Percentiles rank a stretch among this genome's conserved stretches.
Conservation (phyloP, 1,140 invertebrate species). For the Apis laboriosa region DNA sequence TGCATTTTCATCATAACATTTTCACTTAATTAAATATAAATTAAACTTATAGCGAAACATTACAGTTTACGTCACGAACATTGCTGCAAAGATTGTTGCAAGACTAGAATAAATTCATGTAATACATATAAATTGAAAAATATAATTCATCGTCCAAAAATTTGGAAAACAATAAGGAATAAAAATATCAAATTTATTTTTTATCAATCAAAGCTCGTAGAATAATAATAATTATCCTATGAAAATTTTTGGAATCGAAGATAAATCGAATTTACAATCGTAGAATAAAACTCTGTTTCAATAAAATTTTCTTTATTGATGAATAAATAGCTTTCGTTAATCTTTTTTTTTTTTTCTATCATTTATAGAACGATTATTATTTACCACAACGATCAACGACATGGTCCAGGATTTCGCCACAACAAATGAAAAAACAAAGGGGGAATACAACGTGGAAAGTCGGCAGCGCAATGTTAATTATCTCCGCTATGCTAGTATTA, state of each 20-base stretch:
- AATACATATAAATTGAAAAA: too few relatives aligned
- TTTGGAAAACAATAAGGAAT: too few relatives aligned
- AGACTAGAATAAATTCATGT: too few relatives aligned
- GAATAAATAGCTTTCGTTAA: neutral
- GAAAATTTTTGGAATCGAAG: too few relatives aligned
- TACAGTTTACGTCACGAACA: too few relatives aligned
- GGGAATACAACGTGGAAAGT: slow-evolving; percentile 78
- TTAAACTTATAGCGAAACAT: neutral
- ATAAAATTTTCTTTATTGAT: neutral
- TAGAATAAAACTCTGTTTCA: neutral
- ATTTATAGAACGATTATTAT: slow-evolving; percentile 78
- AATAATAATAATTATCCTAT: too few relatives aligned
- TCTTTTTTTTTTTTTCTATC: slow-evolving; percentile 10
- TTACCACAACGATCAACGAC: slow-evolving; percentile 73
- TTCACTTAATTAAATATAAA: neutral
- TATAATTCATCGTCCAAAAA: too few relatives aligned
- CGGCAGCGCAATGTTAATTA: slow-evolving; percentile 85
- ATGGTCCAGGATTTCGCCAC: slow-evolving; percentile 74
- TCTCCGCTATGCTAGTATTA: slow-evolving; percentile 86
- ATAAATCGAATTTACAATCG: too few relatives aligned
- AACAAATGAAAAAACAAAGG: slow-evolving; percentile 67
- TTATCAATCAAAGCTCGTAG: too few relatives aligned
- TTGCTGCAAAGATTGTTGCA: too few relatives aligned
- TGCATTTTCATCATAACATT: neutral
- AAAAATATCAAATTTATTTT: too few relatives aligned